phyloP scores from a whole-genome alignment of 2,113 vertebrate species.

The Rostratula benghalensis region DNA sequence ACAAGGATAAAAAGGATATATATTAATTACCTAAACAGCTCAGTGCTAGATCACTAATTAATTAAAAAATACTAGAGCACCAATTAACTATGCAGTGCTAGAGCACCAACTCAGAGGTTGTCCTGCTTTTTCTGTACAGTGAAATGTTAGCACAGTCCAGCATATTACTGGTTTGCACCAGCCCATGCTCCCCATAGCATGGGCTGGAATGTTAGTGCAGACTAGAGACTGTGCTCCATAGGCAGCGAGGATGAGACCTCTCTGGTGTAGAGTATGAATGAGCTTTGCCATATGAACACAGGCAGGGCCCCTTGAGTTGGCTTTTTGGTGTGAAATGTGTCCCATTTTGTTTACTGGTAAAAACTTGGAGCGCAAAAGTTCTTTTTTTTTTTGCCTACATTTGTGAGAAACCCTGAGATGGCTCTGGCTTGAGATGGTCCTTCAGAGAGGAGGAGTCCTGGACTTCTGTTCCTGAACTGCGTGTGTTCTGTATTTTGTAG shows the following conservation, averaged over 20 bases:
- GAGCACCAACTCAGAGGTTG: background rate
- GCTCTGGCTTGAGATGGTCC: background rate
- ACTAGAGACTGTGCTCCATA: rapidly evolving
- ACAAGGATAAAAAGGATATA: background rate
- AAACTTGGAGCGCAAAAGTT: background rate
- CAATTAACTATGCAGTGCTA: background rate
- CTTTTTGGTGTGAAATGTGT: background rate
- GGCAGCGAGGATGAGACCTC: background rate
- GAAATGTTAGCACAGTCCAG: background rate
- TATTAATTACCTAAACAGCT: too few species aligned
- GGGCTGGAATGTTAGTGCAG: background rate
- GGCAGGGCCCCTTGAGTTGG: background rate
- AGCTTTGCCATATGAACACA: background rate
- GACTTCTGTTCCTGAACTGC: rapidly evolving
- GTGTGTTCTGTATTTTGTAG: background rate
- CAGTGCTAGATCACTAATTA: background rate
- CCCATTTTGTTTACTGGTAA: background rate
- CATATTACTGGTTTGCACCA: background rate
- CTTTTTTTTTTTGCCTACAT: background rate
- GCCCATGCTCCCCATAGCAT: rapidly evolving
- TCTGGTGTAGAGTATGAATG: background rate
- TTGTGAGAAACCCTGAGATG: background rate
- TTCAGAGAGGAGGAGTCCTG: background rate
- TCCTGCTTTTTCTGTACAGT: background rate
- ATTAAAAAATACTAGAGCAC: background rate